A percentile compares a stretch with the other conserved stretches of the same genome.
Evolutionary conservation across 2,888 invertebrate genomes (phyloP).

Genomic region (Heliconius aoede): DNA sequence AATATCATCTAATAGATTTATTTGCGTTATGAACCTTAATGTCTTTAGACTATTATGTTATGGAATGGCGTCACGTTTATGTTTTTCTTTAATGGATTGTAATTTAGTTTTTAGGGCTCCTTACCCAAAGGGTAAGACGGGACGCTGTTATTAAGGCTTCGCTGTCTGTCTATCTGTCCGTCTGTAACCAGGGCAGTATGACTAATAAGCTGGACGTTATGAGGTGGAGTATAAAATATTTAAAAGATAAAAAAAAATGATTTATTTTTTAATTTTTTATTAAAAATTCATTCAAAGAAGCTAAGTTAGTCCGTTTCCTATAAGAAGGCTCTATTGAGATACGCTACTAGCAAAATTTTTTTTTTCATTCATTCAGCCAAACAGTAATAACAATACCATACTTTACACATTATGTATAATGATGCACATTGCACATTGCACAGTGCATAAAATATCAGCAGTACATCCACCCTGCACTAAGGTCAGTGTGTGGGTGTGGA

Average conservation of each 20-base stretch:
- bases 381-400: background rate
- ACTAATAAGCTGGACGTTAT: background rate
- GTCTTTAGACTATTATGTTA: background rate
- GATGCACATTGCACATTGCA: constrained; percentile 18
- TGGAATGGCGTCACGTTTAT: constrained; percentile 2
- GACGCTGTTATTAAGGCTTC: too few relatives aligned
- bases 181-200: too few relatives aligned
- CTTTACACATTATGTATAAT: background rate
- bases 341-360: too few relatives aligned
- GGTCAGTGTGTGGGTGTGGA: constrained; percentile 72
- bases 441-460: constrained; percentile 31
- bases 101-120: background rate
- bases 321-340: too few relatives aligned
- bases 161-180: too few relatives aligned
- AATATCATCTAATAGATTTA: constrained; percentile 29
- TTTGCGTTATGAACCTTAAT: background rate
- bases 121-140: too few relatives aligned
- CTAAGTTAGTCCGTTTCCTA: too few relatives aligned
- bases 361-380: background rate
- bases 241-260: too few relatives aligned
- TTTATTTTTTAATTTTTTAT: too few relatives aligned
- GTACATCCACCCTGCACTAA: constrained; percentile 49
- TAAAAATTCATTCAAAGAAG: too few relatives aligned
- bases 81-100: background rate
- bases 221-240: background rate